phyloP scores from a whole-genome alignment of 2,797 vertebrate species.

The Neosilurus hyrtlii region DNA sequence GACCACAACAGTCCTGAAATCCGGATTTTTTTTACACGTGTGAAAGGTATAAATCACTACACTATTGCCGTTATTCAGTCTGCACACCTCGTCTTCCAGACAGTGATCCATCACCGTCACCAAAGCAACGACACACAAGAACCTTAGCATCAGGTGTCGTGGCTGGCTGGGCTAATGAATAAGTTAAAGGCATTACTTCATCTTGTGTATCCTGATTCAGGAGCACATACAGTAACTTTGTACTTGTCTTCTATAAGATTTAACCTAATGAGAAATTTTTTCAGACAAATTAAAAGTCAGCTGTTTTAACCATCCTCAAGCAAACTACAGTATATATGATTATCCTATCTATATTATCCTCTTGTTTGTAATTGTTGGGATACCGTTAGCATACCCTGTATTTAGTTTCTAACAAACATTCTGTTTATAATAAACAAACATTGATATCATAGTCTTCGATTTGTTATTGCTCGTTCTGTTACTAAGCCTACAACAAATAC shows the following conservation, averaged over 20 bases:
- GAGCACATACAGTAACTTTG: not conserved
- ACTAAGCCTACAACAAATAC: not conserved
- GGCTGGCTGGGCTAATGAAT: constrained; percentile 37
- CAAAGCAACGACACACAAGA: constrained; percentile 37
- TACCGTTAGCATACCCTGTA: too few species aligned
- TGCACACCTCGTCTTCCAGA: not conserved
- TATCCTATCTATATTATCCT: not conserved
- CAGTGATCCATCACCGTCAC: constrained; percentile 34
- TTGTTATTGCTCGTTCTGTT: not conserved
- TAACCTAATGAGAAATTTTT: not conserved
- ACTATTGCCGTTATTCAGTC: not conserved
- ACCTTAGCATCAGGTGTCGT: constrained; percentile 46
- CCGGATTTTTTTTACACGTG: not conserved
- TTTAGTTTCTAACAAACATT: not conserved
- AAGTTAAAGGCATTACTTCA: constrained; percentile 40
- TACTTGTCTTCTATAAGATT: not conserved
- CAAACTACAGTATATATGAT: not conserved
- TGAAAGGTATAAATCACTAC: too few species aligned
- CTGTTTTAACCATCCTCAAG: not conserved
- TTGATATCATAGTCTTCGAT: too few species aligned
- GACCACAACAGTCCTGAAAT: not conserved
- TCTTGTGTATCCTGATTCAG: constrained; percentile 10
- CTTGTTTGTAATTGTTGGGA: not conserved
- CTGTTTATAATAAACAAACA: not conserved
- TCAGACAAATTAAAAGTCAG: not conserved